Base-by-base conservation (phyloP, 2,797 vertebrate genomes). In the Thripadectes ignobilis region DNA sequence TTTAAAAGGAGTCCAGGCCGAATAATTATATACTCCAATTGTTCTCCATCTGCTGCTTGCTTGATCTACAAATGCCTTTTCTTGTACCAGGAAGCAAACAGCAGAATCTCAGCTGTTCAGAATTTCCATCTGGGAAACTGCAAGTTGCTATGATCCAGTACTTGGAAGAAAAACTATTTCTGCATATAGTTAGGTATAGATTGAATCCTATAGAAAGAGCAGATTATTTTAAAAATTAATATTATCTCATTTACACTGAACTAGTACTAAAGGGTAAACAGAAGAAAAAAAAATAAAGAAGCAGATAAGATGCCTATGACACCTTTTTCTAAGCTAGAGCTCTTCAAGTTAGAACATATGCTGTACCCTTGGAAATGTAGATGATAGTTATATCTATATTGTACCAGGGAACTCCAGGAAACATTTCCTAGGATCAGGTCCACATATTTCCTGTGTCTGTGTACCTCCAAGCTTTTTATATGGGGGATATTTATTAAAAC, bases 11-110 rank as follows among this genome's bases (percentile, higher is more conserved):
- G 83, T 69, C 68, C 89, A 88, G 65, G 48, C 66, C 2, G 76
- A 97, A 95, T 95, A 97, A 96, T 88, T 96, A 93, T 92, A 95
- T 97, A 96, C 78, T 96, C 85, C 93, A 97, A 94, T 93, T 97
- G 89, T 90, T 96, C 84, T 92, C 94, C 93, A 95, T 95, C 92
- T 96, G 92, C 82, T 95, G 80, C 78, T 96, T 95, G 77, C 85
- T 87, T 97, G 86, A 96, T 96, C 84, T 96, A 95, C 95, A 97
- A 97, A 96, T 96, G 90, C 16, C 71, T 97, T 95, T 95, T 94
- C 92, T 97, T 93, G 72, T 96, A 96, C 67, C 45, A 96, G 79
- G 84, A 95, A 96, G 93, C 76, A 93, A 97, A 84, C 88, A 79
- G 92, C 86, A 97, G 96, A 95, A 93, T 67, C 62, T 96, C 83